Conservation (phyloP, 2,113 vertebrate species). For the Prolemur simus region DNA sequence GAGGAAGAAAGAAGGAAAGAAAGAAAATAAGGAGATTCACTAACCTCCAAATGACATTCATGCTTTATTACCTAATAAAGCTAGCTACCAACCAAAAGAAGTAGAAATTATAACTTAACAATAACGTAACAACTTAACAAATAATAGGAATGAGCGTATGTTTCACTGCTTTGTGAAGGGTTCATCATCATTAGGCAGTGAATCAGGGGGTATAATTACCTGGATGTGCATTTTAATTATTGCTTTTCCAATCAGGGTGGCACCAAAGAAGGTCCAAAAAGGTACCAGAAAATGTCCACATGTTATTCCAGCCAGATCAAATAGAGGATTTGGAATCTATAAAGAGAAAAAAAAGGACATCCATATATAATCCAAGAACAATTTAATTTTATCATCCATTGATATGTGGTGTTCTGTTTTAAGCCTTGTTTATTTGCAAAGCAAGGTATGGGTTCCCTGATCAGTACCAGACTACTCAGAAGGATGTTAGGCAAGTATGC, state of each 20-base stretch:
- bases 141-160: neutral
- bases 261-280: slow-evolving; percentile 98
- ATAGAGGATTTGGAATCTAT: slow-evolving; percentile 94
- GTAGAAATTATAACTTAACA: slow-evolving; percentile 58
- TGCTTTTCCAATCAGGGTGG: slow-evolving; percentile 97
- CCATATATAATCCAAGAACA: slow-evolving; percentile 17
- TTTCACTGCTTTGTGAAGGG: neutral
- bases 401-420: neutral
- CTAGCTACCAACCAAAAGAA: slow-evolving; percentile 67
- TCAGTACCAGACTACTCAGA: neutral
- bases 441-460: neutral
- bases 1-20: neutral
- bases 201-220: slow-evolving; percentile 83
- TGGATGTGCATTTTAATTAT: slow-evolving; percentile 99
- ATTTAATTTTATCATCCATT: neutral
- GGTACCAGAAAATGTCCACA: slow-evolving; percentile 95
- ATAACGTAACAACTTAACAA: no score
- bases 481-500: neutral
- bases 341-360: neutral
- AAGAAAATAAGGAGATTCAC: neutral
- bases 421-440: neutral
- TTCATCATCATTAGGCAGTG: neutral
- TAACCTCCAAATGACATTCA: neutral
- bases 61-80: slow-evolving; percentile 66
- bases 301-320: slow-evolving; percentile 96